Base-by-base conservation (phyloP, 2,888 invertebrate genomes). In the Pristionchus mayeri region DNA sequence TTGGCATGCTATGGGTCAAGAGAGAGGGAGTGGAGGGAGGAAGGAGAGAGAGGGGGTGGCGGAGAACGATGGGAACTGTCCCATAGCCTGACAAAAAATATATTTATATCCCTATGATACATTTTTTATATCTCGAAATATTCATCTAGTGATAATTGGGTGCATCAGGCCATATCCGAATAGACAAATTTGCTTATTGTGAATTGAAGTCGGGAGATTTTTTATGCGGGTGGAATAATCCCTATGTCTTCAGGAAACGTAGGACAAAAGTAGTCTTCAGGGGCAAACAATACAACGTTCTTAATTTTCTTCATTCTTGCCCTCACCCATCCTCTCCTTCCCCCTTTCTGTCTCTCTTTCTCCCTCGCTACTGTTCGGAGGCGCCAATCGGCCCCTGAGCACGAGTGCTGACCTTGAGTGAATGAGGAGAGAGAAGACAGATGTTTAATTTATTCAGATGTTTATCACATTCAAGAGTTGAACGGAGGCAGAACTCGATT, bases 361-460 rank as follows among this genome's bases (percentile, higher is more conserved):
- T n/a, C n/a, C n/a, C n/a, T n/a, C n/a, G n/a, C 24, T 24, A 60
- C 60, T 13, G 34, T 34, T 34, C 24, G 9, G 34, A 18, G 63
- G 63, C 63, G 34, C 63, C 18, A 34, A 63, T 34, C 24, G 21
- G 63, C 18, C 63, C 34, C 30, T 18, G 3, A 37, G 63, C 34
- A 34, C n/a, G n/a, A n/a, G n/a, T n/a, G n/a, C 30, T 63, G 63
- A 37, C 63, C 63, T 63, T 63, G 63, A 21, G 63, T 30, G 54
- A 57, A 34, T 16, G 34, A 63, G 63, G 57, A 63, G 63, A 21
- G 63, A 63, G 44, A 13, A 44, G 44, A 63, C 63, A 63, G 63
- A 63, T 63, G 63, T 34, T 34, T 34, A 34, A 63, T 63, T 63
- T 63, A 63, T 63, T 63, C 63, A 34, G 63, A 63, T 63, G 63